These are phyloP conservation scores for Myotis davidii DNA, from an alignment of 2,113 vertebrate genomes.

Conservation along the genomic window DNA sequence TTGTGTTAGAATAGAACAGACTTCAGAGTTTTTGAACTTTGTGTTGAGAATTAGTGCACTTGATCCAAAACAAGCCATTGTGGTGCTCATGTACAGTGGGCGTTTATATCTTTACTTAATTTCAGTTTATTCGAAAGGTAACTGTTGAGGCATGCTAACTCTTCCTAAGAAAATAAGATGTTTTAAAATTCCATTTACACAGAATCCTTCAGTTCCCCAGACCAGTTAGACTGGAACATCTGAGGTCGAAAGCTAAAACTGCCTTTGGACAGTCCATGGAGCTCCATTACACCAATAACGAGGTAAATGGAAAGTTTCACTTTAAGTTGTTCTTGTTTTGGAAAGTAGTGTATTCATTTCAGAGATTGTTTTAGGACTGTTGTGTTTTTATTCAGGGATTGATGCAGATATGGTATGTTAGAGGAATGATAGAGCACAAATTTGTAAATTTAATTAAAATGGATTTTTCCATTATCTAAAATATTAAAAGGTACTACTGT, in stretches of 20 bases:
- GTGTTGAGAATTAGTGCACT: neutral
- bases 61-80: conserved; percentile 39
- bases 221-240: conserved; percentile 95
- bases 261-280: conserved; percentile 98
- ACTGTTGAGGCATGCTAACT: conserved; percentile 31
- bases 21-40: conserved; percentile 16
- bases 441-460: conserved; percentile 43
- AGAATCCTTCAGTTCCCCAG: conserved; percentile 97
- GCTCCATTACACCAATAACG: conserved; percentile 99
- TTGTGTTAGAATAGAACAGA: conserved; percentile 41
- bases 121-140: neutral
- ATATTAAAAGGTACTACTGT: neutral
- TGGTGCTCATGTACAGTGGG: neutral
- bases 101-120: conserved; percentile 30
- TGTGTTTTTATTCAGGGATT: conserved; percentile 37
- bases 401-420: neutral
- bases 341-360: conserved; percentile 4
- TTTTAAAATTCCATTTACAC: conserved; percentile 72
- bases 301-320: conserved; percentile 85
- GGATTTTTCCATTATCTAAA: neutral
- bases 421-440: neutral
- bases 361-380: conserved; percentile 6
- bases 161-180: conserved; percentile 63
- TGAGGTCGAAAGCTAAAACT: conserved; percentile 93
- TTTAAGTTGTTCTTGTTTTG: neutral